phyloP scores from a whole-genome alignment of 2,888 invertebrate genomes.

The Nephrotoma flavescens region DNA sequence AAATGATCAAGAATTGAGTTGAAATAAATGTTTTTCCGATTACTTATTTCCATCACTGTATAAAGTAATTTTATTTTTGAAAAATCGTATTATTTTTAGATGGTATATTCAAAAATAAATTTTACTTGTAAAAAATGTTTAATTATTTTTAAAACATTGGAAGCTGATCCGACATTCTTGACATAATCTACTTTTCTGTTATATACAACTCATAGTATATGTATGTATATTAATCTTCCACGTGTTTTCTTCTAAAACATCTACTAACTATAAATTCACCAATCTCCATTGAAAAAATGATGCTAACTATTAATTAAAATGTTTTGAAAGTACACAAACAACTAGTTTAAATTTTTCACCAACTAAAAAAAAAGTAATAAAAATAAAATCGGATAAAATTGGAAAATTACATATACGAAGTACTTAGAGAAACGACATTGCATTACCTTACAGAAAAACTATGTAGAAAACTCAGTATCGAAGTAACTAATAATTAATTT shows the following conservation, averaged over 20 bases:
- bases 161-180: neutral
- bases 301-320: neutral
- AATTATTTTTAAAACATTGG: neutral
- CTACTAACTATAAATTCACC: neutral
- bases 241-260: neutral
- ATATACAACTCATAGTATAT: no score
- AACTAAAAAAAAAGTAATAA: neutral
- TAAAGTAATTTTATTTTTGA: neutral
- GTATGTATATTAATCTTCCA: neutral
- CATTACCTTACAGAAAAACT: neutral
- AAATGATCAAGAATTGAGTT: no score
- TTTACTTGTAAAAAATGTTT: neutral
- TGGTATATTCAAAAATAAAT: neutral
- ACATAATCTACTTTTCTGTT: neutral
- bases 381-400: neutral
- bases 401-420: neutral
- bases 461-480: neutral
- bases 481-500: neutral
- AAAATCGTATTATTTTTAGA: neutral
- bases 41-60: neutral
- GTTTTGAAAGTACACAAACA: neutral
- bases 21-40: no score
- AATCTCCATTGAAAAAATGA: neutral
- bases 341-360: neutral
- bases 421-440: neutral